These are phyloP conservation scores for Caenorhabditis inopinata DNA, from an alignment of 1,140 invertebrate genomes.

Conservation along the genomic window DNA sequence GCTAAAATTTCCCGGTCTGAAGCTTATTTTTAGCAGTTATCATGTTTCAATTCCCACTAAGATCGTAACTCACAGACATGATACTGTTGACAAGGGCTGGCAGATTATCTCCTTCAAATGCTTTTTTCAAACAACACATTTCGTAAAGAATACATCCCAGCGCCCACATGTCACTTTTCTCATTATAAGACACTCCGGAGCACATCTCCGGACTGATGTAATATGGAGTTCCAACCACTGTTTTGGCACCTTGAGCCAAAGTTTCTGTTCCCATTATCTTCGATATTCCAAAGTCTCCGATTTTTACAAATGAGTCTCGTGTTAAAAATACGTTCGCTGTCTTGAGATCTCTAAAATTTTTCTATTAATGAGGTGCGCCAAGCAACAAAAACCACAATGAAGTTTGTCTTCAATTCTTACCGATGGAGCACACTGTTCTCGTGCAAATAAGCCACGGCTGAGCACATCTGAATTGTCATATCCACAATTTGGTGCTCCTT, in stretches of 20 bases:
- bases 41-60: too few relatives aligned
- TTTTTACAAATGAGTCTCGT: slow-evolving; percentile 66
- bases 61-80: slow-evolving; percentile 70
- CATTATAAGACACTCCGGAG: slow-evolving; percentile 77
- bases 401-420: slow-evolving; percentile 65
- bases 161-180: slow-evolving; percentile 81
- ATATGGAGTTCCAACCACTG: slow-evolving; percentile 79
- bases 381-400: not conserved
- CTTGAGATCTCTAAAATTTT: slow-evolving; percentile 74
- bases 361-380: too few relatives aligned
- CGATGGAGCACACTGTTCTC: slow-evolving; percentile 76
- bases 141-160: slow-evolving; percentile 80
- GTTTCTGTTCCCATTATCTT: slow-evolving; percentile 76
- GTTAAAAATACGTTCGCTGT: slow-evolving; percentile 79
- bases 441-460: slow-evolving; percentile 76
- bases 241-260: slow-evolving; percentile 73
- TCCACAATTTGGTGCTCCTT: slow-evolving; percentile 73
- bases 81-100: slow-evolving; percentile 79
- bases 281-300: slow-evolving; percentile 80
- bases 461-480: slow-evolving; percentile 75
- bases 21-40: not conserved
- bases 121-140: slow-evolving; percentile 77
- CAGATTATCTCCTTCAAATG: slow-evolving; percentile 77
- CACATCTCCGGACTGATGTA: slow-evolving; percentile 83
- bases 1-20: not conserved